Conservation (phyloP, 2,888 invertebrate species). For the Brenthis hecate region DNA sequence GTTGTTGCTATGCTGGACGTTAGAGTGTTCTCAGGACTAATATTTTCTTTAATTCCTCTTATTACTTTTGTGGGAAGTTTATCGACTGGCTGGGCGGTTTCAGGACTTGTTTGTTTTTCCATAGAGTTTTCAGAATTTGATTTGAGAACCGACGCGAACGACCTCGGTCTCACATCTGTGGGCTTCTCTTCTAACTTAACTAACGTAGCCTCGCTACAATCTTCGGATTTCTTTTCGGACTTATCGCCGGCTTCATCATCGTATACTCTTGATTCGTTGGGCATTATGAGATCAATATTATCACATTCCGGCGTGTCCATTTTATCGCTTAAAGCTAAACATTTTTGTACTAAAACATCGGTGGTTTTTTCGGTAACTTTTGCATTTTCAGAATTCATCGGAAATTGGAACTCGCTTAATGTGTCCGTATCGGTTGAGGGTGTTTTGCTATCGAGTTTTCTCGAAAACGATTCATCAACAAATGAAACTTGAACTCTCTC, state of each 20-base stretch:
- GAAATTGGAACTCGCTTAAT: conserved; percentile 73
- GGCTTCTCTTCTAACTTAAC: conserved; percentile 50
- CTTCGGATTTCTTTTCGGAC: conserved; percentile 38
- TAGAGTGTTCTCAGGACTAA: conserved; percentile 83
- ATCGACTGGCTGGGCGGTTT: conserved; percentile 68
- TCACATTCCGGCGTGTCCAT: conserved; percentile 57
- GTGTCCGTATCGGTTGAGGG: conserved; percentile 77
- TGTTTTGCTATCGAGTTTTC: conserved; percentile 72
- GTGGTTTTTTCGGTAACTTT: conserved; percentile 74
- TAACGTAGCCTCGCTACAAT: conserved; percentile 41
- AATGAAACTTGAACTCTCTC: conserved; percentile 75
- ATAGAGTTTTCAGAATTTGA: conserved; percentile 70
- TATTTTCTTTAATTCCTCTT: conserved; percentile 83
- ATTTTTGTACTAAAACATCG: conserved; percentile 79
- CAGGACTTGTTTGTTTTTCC: conserved; percentile 69
- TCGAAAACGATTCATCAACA: conserved; percentile 75
- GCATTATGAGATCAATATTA: conserved; percentile 70
- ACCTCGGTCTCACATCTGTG: conserved; percentile 63
- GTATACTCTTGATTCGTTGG: conserved; percentile 65
- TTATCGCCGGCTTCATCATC: conserved; percentile 38
- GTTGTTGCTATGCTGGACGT: conserved; percentile 71
- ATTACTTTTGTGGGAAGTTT: conserved; percentile 82
- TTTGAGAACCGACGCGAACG: conserved; percentile 74
- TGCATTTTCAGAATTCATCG: conserved; percentile 48
- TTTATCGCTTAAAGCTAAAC: conserved; percentile 74